Evolutionary conservation across 2,888 invertebrate species (phyloP), one percentile per base, ranked within the genome.

Genomic region (Lysandra bellargus): DNA sequence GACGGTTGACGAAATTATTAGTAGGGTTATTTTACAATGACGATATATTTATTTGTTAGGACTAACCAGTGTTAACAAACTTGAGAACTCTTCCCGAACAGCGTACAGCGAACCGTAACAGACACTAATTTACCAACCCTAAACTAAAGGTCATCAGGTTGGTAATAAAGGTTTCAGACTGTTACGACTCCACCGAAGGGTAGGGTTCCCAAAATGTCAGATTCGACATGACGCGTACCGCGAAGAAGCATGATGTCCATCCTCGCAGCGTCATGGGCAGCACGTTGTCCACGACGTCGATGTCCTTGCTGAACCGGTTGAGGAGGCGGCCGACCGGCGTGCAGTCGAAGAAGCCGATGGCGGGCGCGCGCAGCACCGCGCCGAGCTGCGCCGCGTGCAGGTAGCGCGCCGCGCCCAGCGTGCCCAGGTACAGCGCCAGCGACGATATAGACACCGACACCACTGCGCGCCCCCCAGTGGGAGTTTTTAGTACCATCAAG

Each of bases 251-350:
- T 81, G 95, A 95, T 81, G 95, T 95, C 96, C 97, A 97, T 85
- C 96, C 96, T 87, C 97, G 95, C 87, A 97, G 92, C 85, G 96
- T 97, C 95, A 96, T 96, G 78, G 97, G 97, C 88, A 97, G 95
- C 86, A 95, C 95, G 89, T 96, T 96, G 95, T 97, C 97, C 90
- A 97, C 91, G 86, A 96, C 95, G 89, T 97, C 97, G 84, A 97
- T 92, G 90, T 97, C 97, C 95, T 97, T 97, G 89, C 96, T 96
- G 95, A 97, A 97, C 84, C 97, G 95, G 95, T 97, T 97, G 91
- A 97, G 95, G 88, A 97, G 95, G 88, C 97, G 95, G 89, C 97
- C 97, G 83, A 96, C 95, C 82, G 97, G 97, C 86, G 97, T 97
- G 85, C 97, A 96, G 92, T 97, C 97, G 95, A 96, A 97, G 95